A percentile compares a stretch with the other conserved stretches of the same genome.
These are phyloP conservation scores for Toxostoma redivivum DNA, from an alignment of 2,113 vertebrate species.

Conservation along the genomic window DNA sequence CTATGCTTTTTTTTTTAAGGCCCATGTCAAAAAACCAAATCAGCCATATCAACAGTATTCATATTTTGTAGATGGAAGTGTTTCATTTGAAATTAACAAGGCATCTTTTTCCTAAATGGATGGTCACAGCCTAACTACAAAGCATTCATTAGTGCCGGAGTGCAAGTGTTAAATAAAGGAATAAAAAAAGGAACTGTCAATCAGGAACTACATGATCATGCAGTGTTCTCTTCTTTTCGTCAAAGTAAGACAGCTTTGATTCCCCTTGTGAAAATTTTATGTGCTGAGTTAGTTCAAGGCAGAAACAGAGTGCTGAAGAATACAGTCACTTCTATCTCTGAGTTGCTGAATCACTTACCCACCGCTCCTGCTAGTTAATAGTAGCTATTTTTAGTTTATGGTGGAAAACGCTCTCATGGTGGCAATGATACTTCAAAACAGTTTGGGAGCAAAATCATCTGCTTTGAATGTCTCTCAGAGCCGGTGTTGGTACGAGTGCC, in stretches of 20 bases:
- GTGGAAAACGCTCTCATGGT: constrained; percentile 20
- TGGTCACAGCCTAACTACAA: neutral
- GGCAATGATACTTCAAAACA: constrained; percentile 22
- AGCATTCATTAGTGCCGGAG: neutral
- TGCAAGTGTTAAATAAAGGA: neutral
- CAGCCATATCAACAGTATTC: neutral
- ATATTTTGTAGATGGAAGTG: neutral
- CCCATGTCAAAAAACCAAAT: neutral
- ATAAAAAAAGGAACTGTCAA: neutral
- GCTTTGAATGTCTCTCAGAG: neutral
- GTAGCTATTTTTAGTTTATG: constrained; percentile 66
- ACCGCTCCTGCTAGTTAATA: neutral
- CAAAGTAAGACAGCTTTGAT: neutral
- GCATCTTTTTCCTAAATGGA: neutral
- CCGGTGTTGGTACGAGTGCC: neutral
- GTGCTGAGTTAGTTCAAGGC: constrained; percentile 4
- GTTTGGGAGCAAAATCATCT: neutral
- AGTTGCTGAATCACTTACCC: constrained; percentile 32
- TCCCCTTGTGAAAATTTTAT: neutral
- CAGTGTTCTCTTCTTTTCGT: neutral
- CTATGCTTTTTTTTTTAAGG: neutral
- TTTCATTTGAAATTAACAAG: neutral
- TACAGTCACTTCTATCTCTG: neutral
- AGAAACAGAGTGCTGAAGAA: neutral
- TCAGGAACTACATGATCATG: neutral